Conservation (phyloP, 2,113 vertebrate genomes). For the Ammospiza nelsoni region DNA sequence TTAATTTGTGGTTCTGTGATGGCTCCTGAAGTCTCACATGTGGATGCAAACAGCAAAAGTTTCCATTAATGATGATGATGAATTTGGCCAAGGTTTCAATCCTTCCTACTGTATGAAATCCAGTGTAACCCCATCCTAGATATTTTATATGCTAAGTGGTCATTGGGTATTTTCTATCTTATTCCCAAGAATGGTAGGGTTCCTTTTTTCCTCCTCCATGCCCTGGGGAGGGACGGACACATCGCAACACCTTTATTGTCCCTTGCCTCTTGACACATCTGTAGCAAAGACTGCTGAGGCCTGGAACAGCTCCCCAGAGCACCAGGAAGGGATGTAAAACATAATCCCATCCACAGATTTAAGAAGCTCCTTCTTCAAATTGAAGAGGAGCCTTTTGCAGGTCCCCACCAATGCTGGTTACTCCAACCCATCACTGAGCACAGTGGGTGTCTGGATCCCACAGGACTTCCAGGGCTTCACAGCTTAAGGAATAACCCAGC, state of each 20-base stretch:
- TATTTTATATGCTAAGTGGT: not conserved
- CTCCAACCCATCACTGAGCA: not conserved
- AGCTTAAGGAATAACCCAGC: not conserved
- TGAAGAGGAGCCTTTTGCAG: not conserved
- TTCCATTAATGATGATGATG: not conserved
- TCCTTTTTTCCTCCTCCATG: not conserved
- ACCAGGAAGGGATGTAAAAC: not conserved
- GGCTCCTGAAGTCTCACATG: not conserved
- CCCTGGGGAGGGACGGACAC: not conserved
- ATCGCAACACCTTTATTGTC: accelerated
- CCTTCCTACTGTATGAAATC: not conserved
- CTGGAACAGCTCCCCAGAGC: not conserved
- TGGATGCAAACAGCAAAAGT: not conserved
- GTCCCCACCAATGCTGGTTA: not conserved
- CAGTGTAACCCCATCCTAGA: not conserved
- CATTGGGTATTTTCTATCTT: not conserved
- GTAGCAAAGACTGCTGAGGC: not conserved
- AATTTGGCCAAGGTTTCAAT: not conserved
- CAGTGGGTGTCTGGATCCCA: accelerated
- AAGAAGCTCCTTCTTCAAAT: not conserved
- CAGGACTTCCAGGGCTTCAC: accelerated
- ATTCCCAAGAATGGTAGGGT: not conserved
- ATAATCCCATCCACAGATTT: not conserved
- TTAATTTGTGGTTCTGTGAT: not conserved
- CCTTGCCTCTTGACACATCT: not conserved